phyloP scores from a whole-genome alignment of 2,888 invertebrate genomes.

The Stratiomys singularior region DNA sequence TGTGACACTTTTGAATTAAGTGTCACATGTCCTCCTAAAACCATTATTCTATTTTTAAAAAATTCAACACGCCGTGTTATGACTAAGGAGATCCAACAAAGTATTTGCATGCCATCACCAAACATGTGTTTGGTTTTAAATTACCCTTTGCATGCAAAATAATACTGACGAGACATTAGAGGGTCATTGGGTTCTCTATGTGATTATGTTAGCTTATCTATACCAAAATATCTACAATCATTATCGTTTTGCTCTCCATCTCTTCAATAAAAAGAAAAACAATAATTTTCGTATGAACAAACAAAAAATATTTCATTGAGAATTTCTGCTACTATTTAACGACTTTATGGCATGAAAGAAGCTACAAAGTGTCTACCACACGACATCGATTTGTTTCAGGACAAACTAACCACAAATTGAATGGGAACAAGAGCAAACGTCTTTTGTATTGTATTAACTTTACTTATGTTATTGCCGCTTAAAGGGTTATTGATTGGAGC shows the following conservation, averaged over 20 bases:
- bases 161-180: not conserved
- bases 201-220: not conserved
- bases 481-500: constrained; percentile 33
- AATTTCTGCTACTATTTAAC: constrained; percentile 3
- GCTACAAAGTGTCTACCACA: not conserved
- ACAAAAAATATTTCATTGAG: not conserved
- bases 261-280: not conserved
- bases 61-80: too few species aligned
- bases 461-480: not conserved
- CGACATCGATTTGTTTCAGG: not conserved
- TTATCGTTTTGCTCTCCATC: not conserved
- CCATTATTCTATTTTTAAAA: too few species aligned
- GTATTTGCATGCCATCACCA: not conserved
- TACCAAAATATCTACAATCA: not conserved
- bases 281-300: not conserved
- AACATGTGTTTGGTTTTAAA: constrained; percentile 9
- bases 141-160: constrained; percentile 3
- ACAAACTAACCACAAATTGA: constrained; percentile 5
- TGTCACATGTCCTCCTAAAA: too few species aligned
- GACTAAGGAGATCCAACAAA: too few species aligned
- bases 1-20: too few species aligned
- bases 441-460: not conserved
- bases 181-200: not conserved
- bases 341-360: not conserved
- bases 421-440: not conserved